Evolutionary conservation across 1,140 invertebrate genomes (phyloP), one percentile per base, ranked within the genome.

Genomic region (Adelges cooleyi): DNA sequence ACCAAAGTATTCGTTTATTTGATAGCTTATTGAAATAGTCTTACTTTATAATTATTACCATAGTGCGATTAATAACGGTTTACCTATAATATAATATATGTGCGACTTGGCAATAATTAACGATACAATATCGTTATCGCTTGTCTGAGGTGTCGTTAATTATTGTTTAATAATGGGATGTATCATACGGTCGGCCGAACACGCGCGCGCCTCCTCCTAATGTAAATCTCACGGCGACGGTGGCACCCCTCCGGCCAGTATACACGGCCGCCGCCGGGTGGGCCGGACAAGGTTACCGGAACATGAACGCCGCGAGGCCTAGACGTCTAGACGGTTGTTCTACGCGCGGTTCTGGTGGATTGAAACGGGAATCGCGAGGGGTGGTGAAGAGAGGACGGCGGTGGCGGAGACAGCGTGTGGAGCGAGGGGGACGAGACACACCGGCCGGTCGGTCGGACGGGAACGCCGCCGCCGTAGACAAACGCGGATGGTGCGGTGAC

Each of bases 271-370:
- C 54, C 54, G 54, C 40, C 56, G 56, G 56, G 56, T 62, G 42
- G 56, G 56, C 40, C 18, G 56, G 56, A 48, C 56, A 62, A 62
- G 56, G 56, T 62, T 62, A 62, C 56, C 56, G 42, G 56, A 62
- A 59, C 54, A 59, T 59, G 54, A 59, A 62, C 56, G 56, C 56
- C 56, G 38, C 56, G 56, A 62, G 56, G 56, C 56, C 56, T 62
- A 62, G 56, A 62, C 56, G 56, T 62, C 56, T 62, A 62, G 56
- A 62, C 56, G 56, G 42, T 62, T 42, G 42, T 62, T 42, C 56
- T 48, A 59, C 54, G 54, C 27, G 54, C 22, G 52, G 38, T 25
- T 36, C 36, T 13, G 53, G 38, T 42, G 38, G 6, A 27, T 11
- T 6, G 53, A 40, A 42, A 27, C 53, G 53, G 11, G 33, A 17